These are phyloP conservation scores for Periophthalmus modestus DNA, from an alignment of 2,113 vertebrate species.

Conservation along the genomic window DNA sequence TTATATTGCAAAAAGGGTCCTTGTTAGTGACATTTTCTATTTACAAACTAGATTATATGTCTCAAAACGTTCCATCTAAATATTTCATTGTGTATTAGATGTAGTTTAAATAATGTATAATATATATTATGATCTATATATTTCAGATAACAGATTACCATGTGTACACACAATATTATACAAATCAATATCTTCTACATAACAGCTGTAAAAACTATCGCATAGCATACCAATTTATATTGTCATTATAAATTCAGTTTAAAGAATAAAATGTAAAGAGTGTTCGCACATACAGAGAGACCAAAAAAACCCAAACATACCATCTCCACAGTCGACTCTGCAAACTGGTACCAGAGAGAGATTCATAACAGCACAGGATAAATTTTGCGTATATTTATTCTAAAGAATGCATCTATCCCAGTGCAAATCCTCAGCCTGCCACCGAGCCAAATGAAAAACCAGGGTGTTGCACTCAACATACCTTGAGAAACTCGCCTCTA, in stretches of 20 bases:
- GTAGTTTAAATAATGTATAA: neutral
- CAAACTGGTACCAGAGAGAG: neutral
- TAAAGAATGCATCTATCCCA: neutral
- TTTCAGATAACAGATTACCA: too few species aligned
- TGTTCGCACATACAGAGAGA: neutral
- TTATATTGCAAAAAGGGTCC: neutral
- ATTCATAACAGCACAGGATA: slow-evolving; percentile 23
- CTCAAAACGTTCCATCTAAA: too few species aligned
- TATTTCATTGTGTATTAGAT: neutral
- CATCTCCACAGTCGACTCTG: slow-evolving; percentile 40
- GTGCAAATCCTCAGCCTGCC: neutral
- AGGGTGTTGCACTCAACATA: neutral
- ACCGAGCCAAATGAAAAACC: neutral
- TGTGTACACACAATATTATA: too few species aligned
- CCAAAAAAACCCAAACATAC: slow-evolving; percentile 25
- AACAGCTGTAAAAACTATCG: neutral
- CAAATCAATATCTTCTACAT: too few species aligned
- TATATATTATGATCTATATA: neutral
- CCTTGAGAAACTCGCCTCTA: neutral
- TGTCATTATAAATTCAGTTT: too few species aligned
- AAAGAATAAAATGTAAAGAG: neutral
- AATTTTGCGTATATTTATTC: neutral
- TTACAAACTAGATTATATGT: neutral
- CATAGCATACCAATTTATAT: neutral
- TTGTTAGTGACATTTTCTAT: neutral